Evolutionary conservation across 2,888 invertebrate genomes (phyloP).

Genomic region (Julus scanicus): DNA sequence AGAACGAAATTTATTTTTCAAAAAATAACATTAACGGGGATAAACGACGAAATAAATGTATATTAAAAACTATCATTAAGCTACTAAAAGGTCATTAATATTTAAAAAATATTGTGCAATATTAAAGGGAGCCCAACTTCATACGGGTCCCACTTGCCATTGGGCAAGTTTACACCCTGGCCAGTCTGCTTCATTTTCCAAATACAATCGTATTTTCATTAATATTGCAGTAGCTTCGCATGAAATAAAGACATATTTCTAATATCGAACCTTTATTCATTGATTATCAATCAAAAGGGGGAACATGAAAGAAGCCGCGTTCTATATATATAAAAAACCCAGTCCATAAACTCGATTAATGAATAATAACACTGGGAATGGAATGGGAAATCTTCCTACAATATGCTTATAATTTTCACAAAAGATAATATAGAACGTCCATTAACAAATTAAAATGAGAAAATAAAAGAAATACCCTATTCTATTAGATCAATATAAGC

Average conservation of each 20-base stretch:
- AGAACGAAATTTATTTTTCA: too few relatives aligned
- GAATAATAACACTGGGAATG: neutral
- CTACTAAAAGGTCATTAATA: too few relatives aligned
- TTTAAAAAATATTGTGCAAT: too few relatives aligned
- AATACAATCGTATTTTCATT: neutral
- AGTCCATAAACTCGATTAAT: slow-evolving; percentile 8
- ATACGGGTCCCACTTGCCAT: too few relatives aligned
- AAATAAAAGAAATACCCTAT: neutral
- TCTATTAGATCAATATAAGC: neutral
- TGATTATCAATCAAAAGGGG: slow-evolving; percentile 14
- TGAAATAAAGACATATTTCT: neutral
- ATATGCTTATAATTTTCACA: neutral
- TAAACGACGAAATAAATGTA: too few relatives aligned
- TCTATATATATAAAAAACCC: neutral
- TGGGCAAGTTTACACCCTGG: too few relatives aligned
- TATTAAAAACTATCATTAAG: too few relatives aligned
- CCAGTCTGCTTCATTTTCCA: neutral
- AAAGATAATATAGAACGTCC: neutral
- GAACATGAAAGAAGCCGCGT: slow-evolving; percentile 35
- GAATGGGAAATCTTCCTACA: neutral
- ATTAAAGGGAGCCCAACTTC: too few relatives aligned
- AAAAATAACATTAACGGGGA: too few relatives aligned
- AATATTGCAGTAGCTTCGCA: neutral
- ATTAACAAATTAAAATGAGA: slow-evolving; percentile 27
- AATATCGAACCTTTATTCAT: neutral